Base-by-base conservation (phyloP, 1,140 invertebrate species). In the Drosophila pandora region DNA sequence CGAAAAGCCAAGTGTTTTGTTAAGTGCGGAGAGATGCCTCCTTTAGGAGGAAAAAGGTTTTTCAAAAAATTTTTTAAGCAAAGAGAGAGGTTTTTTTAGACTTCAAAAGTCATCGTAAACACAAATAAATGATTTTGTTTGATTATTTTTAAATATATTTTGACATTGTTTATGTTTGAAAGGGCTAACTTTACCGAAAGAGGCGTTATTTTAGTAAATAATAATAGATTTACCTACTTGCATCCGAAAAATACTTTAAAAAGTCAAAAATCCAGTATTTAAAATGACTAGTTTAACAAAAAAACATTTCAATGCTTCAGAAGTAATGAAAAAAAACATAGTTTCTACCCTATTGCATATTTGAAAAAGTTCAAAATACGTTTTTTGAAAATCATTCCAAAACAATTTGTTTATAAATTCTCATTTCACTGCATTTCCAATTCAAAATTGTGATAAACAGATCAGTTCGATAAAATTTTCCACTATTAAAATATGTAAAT, bases 401-500 rank as follows among this genome's bases (percentile, higher is more conserved):
- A 41, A 41, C 28, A 25, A 37, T 28, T 34, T 47, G 10, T 21
- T 34, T 21, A 28, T 1, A 32, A 25, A 13, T 28, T 30, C 34
- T 30, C 10, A 12, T 9, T 21, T 4, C 5, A 28, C 25, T 28
- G 25, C 25, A 13, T 28, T 30, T 41, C 30, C 10, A 12, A n/a
- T 21, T 17, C 13, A 5, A 53, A 30, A 30, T 68, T 28, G 21
- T 37, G 39, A 69, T 22, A 5, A 32, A 34, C 9, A 5, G 13
- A 21, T 43, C 13, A 13, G 8, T 65, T 30, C 9, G 43, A 47
- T 67, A 34, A 23, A 63, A 57, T 57, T 57, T 57, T 57, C 22
- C 53, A 13, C 43, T 10, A 57, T 68, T 30, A 39, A 39, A 72
- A 45, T 47, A 25, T 43, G 68, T 62, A 72, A 73, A 62, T 72